Conservation (phyloP, 2,888 invertebrate genomes). For the Lamproptera curius region DNA sequence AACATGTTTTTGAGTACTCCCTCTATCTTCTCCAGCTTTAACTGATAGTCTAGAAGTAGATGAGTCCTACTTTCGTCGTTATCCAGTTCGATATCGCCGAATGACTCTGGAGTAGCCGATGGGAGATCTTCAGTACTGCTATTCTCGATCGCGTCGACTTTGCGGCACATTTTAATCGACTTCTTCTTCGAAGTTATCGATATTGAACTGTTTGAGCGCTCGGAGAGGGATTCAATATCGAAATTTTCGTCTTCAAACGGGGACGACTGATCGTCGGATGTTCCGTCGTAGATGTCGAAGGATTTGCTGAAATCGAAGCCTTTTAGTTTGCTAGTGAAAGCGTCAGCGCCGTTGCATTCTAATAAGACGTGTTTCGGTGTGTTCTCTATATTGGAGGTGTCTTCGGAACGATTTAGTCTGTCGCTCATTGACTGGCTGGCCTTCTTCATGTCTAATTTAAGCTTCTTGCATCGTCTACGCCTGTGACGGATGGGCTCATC, state of each 20-base stretch:
- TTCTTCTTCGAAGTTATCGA: conserved; percentile 35
- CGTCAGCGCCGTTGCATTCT: conserved; percentile 49
- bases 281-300: conserved; percentile 52
- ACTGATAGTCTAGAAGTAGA: conserved; percentile 52
- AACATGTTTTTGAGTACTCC: conserved; percentile 50
- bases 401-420: conserved; percentile 27
- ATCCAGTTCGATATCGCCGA: conserved; percentile 59
- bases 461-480: conserved; percentile 44
- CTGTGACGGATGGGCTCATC: conserved; percentile 34
- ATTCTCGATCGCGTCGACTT: conserved; percentile 37
- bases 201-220: conserved; percentile 50
- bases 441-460: conserved; percentile 58
- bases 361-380: conserved; percentile 62
- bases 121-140: conserved; percentile 33
- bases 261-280: conserved; percentile 39
- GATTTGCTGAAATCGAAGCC: conserved; percentile 58
- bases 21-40: conserved; percentile 56
- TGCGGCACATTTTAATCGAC: conserved; percentile 57
- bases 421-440: conserved; percentile 51
- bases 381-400: conserved; percentile 48
- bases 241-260: conserved; percentile 45
- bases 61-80: conserved; percentile 54
- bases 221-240: conserved; percentile 55
- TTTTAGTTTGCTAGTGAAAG: conserved; percentile 48
- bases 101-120: conserved; percentile 56